Percentiles rank a stretch among this genome's conserved stretches.
These are phyloP conservation scores for Cathartes aura DNA, from an alignment of 2,113 vertebrate genomes.

Conservation along the genomic window DNA sequence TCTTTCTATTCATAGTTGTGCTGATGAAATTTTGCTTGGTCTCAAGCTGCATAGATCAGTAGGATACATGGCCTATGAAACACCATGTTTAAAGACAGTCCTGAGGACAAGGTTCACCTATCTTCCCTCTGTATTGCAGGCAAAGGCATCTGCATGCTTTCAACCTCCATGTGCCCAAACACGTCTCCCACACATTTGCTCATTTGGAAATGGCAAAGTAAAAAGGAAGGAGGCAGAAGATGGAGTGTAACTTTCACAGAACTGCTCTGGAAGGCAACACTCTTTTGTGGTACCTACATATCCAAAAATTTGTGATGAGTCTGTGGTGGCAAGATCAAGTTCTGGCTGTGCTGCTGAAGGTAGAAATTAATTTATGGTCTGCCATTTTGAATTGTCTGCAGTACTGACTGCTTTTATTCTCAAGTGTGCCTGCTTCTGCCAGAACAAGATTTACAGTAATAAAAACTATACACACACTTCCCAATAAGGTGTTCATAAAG, in stretches of 20 bases:
- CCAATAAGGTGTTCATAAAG: not conserved
- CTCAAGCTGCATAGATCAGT: not conserved
- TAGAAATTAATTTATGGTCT: conserved; percentile 14
- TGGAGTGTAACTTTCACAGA: not conserved
- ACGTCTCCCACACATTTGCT: not conserved
- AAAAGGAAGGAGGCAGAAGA: not conserved
- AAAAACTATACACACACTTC: not conserved
- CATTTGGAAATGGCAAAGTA: not conserved
- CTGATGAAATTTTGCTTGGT: not conserved
- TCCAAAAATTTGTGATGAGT: not conserved
- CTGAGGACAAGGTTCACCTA: not conserved
- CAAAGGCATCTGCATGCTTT: not conserved
- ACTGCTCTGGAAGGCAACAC: not conserved
- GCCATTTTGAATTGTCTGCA: not conserved
- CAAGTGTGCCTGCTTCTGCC: not conserved
- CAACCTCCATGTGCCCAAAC: not conserved
- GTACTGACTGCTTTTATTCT: not conserved
- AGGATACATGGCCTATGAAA: not conserved
- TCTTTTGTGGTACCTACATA: not conserved
- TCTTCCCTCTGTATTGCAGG: not conserved
- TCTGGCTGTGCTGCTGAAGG: not conserved
- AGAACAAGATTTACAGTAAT: not conserved
- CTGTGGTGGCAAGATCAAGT: not conserved
- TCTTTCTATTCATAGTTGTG: not conserved
- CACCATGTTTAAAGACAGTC: not conserved